Evolutionary conservation across 2,888 invertebrate genomes (phyloP).

Genomic region (Dicyrtomina minuta): DNA sequence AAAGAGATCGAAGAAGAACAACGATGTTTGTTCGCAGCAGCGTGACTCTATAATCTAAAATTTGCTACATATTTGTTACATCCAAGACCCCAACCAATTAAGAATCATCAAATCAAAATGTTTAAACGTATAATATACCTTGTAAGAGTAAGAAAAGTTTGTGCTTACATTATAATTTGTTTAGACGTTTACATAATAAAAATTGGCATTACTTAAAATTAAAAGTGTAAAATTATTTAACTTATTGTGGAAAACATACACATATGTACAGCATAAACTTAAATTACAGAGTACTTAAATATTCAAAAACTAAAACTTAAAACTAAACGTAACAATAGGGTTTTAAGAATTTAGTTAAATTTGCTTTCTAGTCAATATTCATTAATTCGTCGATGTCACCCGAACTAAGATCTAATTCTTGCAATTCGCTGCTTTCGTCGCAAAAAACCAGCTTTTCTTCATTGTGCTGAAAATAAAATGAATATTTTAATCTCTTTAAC

Average conservation of each 20-base stretch:
- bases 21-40: not conserved
- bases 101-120: not conserved
- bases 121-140: not conserved
- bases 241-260: not conserved
- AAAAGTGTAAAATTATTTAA: not conserved
- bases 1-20: not conserved
- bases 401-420: conserved; percentile 16
- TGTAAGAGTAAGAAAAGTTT: not conserved
- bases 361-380: too few relatives aligned
- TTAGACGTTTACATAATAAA: not conserved
- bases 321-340: too few relatives aligned
- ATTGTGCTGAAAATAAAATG: not conserved
- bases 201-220: not conserved
- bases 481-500: too few relatives aligned
- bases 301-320: too few relatives aligned
- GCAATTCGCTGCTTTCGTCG: conserved; percentile 20
- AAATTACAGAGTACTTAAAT: too few relatives aligned
- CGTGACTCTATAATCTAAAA: not conserved
- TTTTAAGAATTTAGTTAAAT: too few relatives aligned
- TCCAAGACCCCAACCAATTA: not conserved
- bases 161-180: not conserved
- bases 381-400: conserved; percentile 23
- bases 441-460: conserved; percentile 25
- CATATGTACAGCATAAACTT: not conserved
- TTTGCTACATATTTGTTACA: not conserved